These are phyloP conservation scores for Malurus splendens DNA, from an alignment of 2,797 vertebrate genomes.

Conservation along the genomic window DNA sequence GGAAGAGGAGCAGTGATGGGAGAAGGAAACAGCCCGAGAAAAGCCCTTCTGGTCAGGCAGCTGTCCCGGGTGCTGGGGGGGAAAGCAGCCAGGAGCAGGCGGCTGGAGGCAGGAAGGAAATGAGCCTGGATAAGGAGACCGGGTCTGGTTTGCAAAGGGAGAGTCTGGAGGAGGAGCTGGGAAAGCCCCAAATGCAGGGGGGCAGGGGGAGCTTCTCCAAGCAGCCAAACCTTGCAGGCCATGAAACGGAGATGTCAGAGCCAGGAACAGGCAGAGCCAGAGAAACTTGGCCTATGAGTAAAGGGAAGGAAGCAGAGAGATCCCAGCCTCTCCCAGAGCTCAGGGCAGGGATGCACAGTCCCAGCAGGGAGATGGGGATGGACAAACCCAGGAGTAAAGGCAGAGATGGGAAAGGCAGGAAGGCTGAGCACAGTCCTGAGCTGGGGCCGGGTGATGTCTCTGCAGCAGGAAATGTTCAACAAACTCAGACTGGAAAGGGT, in stretches of 20 bases:
- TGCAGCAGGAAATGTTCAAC: background rate
- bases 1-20: slow-evolving; percentile 54
- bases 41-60: background rate
- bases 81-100: background rate
- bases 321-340: background rate
- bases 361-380: background rate
- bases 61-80: background rate
- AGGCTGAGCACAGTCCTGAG: background rate
- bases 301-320: background rate
- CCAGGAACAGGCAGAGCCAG: background rate
- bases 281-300: background rate
- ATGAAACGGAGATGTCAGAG: background rate
- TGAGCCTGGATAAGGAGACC: background rate
- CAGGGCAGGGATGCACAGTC: background rate
- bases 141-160: background rate
- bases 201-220: background rate
- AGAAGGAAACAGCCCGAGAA: background rate
- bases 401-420: slow-evolving; percentile 27
- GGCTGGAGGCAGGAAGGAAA: background rate
- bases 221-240: background rate
- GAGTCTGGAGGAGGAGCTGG: background rate
- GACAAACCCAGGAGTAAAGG: background rate
- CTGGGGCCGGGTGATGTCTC: background rate
- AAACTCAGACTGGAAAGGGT: background rate
- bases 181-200: background rate